Base-by-base conservation (phyloP, 2,797 vertebrate genomes). In the Enteromius paludinosus region DNA sequence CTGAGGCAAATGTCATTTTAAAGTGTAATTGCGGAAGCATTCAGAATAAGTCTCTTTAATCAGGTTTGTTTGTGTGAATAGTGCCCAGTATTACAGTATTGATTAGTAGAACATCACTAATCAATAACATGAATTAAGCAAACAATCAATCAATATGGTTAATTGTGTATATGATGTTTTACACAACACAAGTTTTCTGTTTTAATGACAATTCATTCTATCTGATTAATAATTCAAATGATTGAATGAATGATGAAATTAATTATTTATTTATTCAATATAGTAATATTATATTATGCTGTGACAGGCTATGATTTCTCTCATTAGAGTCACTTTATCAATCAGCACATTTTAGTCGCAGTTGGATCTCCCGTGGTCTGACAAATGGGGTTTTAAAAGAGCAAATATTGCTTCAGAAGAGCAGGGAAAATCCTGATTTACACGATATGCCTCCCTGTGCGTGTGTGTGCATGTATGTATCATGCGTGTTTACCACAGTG, bases 401-500 rank as follows among this genome's bases (percentile, higher is more conserved):
- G 20, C 0, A 30, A 15, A 23, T 72, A 52, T 7, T 33, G 12
- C 43, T 82, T 82, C 12, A 76, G 23, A 76, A 56, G 33, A 56
- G 43, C 11, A 28, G 30, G 2, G 0, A 23, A 75, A 76, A 76
- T 68, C 47, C 23, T 18, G 30, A 65, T 52, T 41, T 41, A 41
- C 38, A 41, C 10, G 38, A 41, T 41, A 10, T 41, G 38, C 38
- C 38, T 12, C 9, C 41, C 11, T 43, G 59, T 20, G 33, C 15
- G 59, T n/a, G 33, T 68, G 5, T 38, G 17, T 35, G 17, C 18
- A 4, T 71, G 8, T 18, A 45, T 35, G 30, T 18, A 12, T 28
- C 64, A 79, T 35, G 18, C 38, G 12, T 38, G 25, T 5, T 79
- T 75, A 56, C 80, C 80, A 73, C 86, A 77, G 28, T 47, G 68